Conservation (phyloP, 2,888 invertebrate genomes). For the Lycia hirtaria region DNA sequence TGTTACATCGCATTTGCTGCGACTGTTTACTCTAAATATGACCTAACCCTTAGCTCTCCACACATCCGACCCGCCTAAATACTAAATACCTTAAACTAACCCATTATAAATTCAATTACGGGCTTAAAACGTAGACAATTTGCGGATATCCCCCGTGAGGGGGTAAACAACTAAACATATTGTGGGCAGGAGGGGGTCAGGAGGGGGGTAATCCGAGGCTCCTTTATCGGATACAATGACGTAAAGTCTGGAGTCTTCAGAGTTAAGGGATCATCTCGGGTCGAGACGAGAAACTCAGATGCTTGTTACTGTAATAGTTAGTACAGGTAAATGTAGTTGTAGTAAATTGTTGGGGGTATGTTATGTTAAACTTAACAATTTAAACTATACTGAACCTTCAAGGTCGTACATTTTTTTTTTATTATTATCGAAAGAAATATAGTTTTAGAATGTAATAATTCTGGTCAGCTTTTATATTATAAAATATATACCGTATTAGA, state of each 20-base stretch:
- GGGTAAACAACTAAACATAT: constrained; percentile 63
- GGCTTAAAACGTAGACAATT: constrained; percentile 75
- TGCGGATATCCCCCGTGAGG: constrained; percentile 50
- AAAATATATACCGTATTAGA: too few species aligned
- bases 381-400: too few species aligned
- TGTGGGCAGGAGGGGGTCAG: constrained; percentile 63
- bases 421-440: too few species aligned
- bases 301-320: background rate
- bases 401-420: too few species aligned
- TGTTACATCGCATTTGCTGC: background rate
- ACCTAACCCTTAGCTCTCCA: background rate
- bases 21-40: background rate
- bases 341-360: too few species aligned
- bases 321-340: too few species aligned
- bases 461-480: too few species aligned
- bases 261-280: constrained; percentile 23
- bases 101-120: constrained; percentile 84
- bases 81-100: constrained; percentile 79
- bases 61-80: constrained; percentile 52
- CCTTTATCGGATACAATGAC: constrained; percentile 60
- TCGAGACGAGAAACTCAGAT: constrained; percentile 3
- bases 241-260: constrained; percentile 18
- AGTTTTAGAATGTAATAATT: too few species aligned
- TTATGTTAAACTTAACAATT: too few species aligned
- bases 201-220: constrained; percentile 60